Base-by-base conservation (phyloP, 2,113 vertebrate genomes). In the Saguinus midas region DNA sequence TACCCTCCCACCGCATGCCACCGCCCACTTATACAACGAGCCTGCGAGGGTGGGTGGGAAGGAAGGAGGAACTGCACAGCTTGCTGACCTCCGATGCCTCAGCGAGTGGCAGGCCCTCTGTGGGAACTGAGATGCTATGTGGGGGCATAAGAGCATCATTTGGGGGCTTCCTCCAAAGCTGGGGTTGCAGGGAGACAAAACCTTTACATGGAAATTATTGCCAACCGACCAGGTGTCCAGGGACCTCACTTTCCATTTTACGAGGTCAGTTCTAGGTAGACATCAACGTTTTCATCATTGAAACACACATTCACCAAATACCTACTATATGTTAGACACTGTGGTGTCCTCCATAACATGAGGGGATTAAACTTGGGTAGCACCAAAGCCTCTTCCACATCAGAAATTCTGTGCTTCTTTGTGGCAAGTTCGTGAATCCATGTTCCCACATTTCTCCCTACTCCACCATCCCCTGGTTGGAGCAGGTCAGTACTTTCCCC, bases 1-100 rank as follows among this genome's bases (percentile, higher is more conserved):
- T 87, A 91, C 96, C 55, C 45, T 48, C 95, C 73, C 1, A 1
- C 91, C 8, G 1, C 27, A 80, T 29, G 58, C 93, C 92, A 37
- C 96, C 78, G 0, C 95, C 96, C 90, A 72, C 48, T 91, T 80
- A 85, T 25, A 72, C 79, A 84, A 85, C 17, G 13, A 13, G n/a
- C 55, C 40, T 8, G n/a, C 23, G 76, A 20, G 23, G 76, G 32
- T 10, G 43, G 14, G 17, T 5, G 25, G 80, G 52, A 79, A 64
- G n/a, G 35, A 50, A 76, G 21, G 57, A 32, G 88, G 61, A 66
- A 58, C 35, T 9, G 0, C 6, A 12, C 14, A 1, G 61, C n/a
- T 79, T 61, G 3, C 32, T 21, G 82, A 5, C 40, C 87, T 68
- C 83, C 83, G 58, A 57, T 61, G 89, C 86, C 76, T 25, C 23